These are phyloP conservation scores for Zaprionus davidi DNA, from an alignment of 1,140 invertebrate genomes.

Conservation along the genomic window DNA sequence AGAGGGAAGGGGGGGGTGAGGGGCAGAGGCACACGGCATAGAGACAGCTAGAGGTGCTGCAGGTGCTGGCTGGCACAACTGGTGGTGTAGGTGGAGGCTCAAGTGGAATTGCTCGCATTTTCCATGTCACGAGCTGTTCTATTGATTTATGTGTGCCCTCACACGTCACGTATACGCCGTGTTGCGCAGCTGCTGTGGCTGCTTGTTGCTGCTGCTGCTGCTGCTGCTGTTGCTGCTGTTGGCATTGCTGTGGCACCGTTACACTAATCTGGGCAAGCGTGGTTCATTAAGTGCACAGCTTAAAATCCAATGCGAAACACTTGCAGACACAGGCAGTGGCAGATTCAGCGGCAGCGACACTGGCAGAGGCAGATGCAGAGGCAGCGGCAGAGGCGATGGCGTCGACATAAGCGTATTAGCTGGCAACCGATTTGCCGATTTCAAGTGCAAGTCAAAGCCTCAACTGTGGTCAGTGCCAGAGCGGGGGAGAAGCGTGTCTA, in stretches of 20 bases:
- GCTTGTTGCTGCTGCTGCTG: constrained; percentile 27
- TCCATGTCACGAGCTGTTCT: constrained; percentile 42
- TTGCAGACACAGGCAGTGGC: constrained; percentile 40
- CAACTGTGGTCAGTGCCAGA: neutral
- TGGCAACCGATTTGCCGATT: constrained; percentile 24
- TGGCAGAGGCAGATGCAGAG: neutral
- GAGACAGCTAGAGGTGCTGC: neutral
- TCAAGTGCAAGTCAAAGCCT: constrained; percentile 36
- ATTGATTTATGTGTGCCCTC: constrained; percentile 73
- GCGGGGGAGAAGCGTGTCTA: neutral
- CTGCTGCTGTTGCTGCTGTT: constrained; percentile 31
- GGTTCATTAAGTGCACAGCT: constrained; percentile 71
- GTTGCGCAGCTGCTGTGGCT: constrained; percentile 36
- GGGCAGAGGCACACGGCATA: neutral
- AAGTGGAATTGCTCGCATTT: constrained; percentile 43
- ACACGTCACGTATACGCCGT: constrained; percentile 48
- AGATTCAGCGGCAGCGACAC: neutral
- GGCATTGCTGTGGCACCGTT: constrained; percentile 20
- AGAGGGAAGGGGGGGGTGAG: neutral
- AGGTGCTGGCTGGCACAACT: neutral
- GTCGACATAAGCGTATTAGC: constrained; percentile 73
- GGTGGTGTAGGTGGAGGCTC: constrained; percentile 13
- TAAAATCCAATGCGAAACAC: constrained; percentile 77
- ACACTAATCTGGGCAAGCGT: constrained; percentile 32
- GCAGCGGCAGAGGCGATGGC: constrained; percentile 22